Base-by-base conservation (phyloP, 23 tunicate species). In the Trididemnum clinides region DNA sequence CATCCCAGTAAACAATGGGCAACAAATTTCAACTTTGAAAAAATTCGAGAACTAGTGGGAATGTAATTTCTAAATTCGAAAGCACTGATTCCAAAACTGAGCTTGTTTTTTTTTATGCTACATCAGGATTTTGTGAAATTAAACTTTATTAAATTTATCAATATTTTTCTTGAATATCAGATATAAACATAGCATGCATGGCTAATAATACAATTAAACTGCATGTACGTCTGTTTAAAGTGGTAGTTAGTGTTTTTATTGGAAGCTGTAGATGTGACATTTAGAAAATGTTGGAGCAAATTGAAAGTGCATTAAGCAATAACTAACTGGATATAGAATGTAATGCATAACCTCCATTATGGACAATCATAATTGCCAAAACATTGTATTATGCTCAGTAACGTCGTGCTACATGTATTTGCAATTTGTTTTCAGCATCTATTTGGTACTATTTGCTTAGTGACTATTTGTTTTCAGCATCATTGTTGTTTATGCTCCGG, bases 21-120 rank as follows among this genome's bases (percentile, higher is more conserved):
- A 63, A 63, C 71, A 63, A 63, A 63, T 63, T 63, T 63, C 71
- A 63, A 63, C 71, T 63, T 63, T 63, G 71, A 63, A 63, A 63
- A 63, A 63, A 21, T 63, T 63, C 71, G 28, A 63, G 23, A 63
- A 63, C 71, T 63, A 63, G 71, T 63, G 71, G 28, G 23, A 5
- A 6, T 63, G 71, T 63, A 63, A 18, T 63, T 63, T 63, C 21
- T 63, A 15, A 63, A 63, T 63, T 63, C 23, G 71, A 22, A 22
- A 22, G 26, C 23, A 22, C 71, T 63, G 19, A 63, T 12, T 12
- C 71, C 71, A 21, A 63, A 63, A 10, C 28, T 63, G n/a, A 22
- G 71, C 21, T 25, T 63, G 12, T 18, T 18, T 63, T 63, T 63
- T 63, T 63, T 25, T 10, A 5, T 18, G n/a, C n/a, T 22, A 63